A percentile compares a stretch with the other conserved stretches of the same genome.
Conservation (phyloP, 2,888 invertebrate species). For the Sinotaia quadrata region DNA sequence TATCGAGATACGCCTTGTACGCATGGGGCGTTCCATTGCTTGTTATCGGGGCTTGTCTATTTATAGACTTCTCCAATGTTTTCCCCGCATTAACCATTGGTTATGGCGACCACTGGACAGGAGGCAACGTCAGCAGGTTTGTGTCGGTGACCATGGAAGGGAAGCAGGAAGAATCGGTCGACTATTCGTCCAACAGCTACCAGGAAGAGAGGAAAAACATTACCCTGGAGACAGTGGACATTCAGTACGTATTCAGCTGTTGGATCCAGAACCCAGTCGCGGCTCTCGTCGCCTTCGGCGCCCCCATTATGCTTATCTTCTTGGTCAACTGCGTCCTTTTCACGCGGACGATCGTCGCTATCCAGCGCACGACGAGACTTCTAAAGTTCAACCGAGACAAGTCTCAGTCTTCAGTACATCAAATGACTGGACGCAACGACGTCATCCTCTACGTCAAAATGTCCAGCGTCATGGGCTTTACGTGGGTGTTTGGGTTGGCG, state of each 20-base stretch:
- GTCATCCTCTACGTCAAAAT: constrained; percentile 64
- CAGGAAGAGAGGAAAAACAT: neutral
- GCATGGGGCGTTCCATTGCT: constrained; percentile 80
- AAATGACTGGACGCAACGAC: constrained; percentile 55
- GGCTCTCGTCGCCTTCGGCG: constrained; percentile 57
- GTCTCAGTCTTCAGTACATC: constrained; percentile 46
- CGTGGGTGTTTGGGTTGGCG: constrained; percentile 64
- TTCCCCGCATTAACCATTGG: constrained; percentile 39
- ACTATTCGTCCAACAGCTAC: neutral
- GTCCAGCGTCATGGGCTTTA: constrained; percentile 68
- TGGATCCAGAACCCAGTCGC: constrained; percentile 65
- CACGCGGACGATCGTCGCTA: constrained; percentile 56
- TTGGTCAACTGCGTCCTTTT: constrained; percentile 57
- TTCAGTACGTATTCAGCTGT: too few relatives aligned
- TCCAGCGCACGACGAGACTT: constrained; percentile 49
- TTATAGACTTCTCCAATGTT: constrained; percentile 60
- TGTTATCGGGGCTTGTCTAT: constrained; percentile 68
- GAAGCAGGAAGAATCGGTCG: neutral
- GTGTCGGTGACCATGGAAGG: neutral
- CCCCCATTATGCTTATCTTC: constrained; percentile 57
- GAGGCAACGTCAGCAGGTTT: neutral
- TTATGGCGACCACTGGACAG: constrained; percentile 18
- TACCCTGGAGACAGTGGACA: too few relatives aligned
- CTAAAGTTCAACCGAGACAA: constrained; percentile 42
- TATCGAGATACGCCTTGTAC: constrained; percentile 74